These are phyloP conservation scores for Solea solea DNA, from an alignment of 2,113 vertebrate genomes.

Conservation along the genomic window DNA sequence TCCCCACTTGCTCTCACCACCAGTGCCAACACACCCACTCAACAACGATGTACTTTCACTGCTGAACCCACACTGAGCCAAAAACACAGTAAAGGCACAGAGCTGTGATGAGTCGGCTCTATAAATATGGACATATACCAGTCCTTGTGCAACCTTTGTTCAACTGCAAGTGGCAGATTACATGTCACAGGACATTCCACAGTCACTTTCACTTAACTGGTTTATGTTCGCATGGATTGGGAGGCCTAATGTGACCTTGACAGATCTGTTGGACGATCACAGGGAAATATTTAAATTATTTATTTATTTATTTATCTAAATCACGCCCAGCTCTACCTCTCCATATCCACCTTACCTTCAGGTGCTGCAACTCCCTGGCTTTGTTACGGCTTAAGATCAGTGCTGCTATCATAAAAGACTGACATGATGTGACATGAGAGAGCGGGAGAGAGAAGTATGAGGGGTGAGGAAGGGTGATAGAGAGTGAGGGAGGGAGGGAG, in stretches of 20 bases:
- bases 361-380: slow-evolving; percentile 20
- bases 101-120: slow-evolving; percentile 9
- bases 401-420: slow-evolving; percentile 11
- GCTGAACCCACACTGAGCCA: slow-evolving; percentile 40
- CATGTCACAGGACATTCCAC: not conserved
- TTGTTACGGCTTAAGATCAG: slow-evolving; percentile 26
- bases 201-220: not conserved
- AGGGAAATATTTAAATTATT: not conserved
- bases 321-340: slow-evolving; percentile 8
- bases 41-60: slow-evolving; percentile 36
- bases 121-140: slow-evolving; percentile 1
- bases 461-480: no score
- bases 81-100: slow-evolving; percentile 11
- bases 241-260: not conserved
- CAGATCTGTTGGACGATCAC: not conserved
- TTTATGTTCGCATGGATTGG: not conserved
- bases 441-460: not conserved
- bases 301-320: not conserved
- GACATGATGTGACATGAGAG: slow-evolving; percentile 51
- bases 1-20: slow-evolving; percentile 53
- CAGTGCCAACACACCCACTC: slow-evolving; percentile 49
- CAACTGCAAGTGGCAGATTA: not conserved
- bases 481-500: slow-evolving; percentile 14
- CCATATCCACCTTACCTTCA: slow-evolving; percentile 49
- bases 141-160: not conserved